A percentile compares a stretch with the other conserved stretches of the same genome.
Conservation (phyloP, 2,113 vertebrate species). For the Neotragus moschatus region DNA sequence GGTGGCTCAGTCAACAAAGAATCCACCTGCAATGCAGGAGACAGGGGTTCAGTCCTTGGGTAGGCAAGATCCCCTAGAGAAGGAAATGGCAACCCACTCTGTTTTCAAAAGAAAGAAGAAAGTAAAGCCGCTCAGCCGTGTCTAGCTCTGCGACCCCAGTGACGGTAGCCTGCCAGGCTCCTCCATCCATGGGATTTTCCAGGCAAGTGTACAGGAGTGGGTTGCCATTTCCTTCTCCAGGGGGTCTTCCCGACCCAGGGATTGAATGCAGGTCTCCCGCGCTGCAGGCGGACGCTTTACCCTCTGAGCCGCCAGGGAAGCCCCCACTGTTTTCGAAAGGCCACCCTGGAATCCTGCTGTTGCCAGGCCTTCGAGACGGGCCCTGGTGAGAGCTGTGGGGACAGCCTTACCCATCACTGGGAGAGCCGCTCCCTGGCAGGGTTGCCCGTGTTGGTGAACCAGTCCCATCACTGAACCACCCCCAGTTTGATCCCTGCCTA, state of each 20-base stretch:
- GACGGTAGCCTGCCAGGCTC: background rate
- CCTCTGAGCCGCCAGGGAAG: background rate
- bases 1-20: background rate
- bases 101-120: background rate
- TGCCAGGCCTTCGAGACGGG: background rate
- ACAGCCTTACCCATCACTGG: background rate
- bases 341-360: accelerated
- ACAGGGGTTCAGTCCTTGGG: background rate
- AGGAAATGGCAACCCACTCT: background rate
- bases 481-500: background rate
- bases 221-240: background rate
- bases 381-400: accelerated
- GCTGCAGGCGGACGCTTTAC: background rate
- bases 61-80: background rate
- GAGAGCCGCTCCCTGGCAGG: background rate
- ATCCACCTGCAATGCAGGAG: background rate
- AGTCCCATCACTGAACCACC: background rate
- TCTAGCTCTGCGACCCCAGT: background rate
- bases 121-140: background rate
- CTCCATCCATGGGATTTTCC: background rate
- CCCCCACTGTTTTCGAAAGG: background rate
- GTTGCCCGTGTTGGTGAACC: accelerated
- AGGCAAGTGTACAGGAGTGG: background rate
- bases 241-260: background rate
- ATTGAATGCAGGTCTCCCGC: background rate